Evolutionary conservation across 2,113 vertebrate genomes (phyloP).

Genomic region (Athene noctua): DNA sequence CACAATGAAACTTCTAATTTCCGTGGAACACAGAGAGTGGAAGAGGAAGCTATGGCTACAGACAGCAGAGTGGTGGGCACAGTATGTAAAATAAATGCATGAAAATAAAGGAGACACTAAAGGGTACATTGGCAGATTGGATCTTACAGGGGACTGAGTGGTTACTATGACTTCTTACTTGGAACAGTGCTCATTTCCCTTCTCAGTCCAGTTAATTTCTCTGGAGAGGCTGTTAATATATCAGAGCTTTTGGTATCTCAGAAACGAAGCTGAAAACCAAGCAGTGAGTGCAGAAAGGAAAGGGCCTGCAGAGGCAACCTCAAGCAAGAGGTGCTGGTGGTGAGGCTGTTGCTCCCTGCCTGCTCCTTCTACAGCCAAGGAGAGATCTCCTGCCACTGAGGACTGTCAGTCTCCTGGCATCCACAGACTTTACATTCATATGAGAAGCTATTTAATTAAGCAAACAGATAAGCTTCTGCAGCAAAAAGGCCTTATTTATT

Average conservation of each 20-base stretch:
- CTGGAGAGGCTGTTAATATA: not conserved
- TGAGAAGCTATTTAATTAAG: conserved; percentile 40
- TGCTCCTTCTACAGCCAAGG: not conserved
- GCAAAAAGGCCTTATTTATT: conserved; percentile 40
- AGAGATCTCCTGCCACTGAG: not conserved
- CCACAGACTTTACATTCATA: not conserved
- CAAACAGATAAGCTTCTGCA: conserved; percentile 15
- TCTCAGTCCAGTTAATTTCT: not conserved
- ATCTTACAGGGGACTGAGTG: not conserved
- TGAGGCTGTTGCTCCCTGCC: not conserved
- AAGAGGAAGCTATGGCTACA: not conserved
- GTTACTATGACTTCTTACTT: not conserved
- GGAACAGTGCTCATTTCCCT: not conserved
- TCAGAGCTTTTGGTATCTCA: not conserved
- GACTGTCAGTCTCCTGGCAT: not conserved
- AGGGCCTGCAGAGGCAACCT: not conserved
- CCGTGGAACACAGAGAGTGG: not conserved
- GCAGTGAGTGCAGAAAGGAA: not conserved
- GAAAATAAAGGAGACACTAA: not conserved
- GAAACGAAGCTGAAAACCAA: not conserved
- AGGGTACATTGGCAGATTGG: not conserved
- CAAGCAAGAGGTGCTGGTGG: not conserved
- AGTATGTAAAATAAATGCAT: not conserved
- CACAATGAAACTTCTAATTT: not conserved
- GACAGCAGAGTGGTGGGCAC: not conserved